phyloP scores from a whole-genome alignment of 2,888 invertebrate genomes.

The Cephus sareptanus region DNA sequence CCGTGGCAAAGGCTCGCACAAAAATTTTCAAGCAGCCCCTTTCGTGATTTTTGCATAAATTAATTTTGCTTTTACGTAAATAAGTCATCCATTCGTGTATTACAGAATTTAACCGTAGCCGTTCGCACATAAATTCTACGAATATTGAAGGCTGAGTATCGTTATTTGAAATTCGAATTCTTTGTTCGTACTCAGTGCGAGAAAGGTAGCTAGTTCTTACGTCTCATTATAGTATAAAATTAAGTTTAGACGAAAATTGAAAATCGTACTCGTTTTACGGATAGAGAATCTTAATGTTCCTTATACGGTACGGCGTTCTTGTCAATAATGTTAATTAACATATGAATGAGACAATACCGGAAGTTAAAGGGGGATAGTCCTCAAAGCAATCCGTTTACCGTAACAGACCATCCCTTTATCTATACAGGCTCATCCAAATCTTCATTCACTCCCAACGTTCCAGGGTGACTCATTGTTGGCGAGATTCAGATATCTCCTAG shows the following conservation, averaged over 20 bases:
- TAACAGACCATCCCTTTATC: neutral
- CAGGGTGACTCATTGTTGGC: neutral
- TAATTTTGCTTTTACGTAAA: neutral
- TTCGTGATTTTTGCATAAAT: neutral
- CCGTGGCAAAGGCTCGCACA: neutral
- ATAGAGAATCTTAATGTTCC: neutral
- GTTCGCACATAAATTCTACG: neutral
- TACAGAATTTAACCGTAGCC: neutral
- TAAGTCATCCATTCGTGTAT: neutral
- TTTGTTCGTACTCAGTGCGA: neutral
- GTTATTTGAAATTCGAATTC: neutral
- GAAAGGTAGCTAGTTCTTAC: neutral
- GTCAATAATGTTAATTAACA: conserved; percentile 53
- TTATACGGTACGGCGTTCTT: neutral
- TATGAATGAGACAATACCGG: conserved; percentile 40
- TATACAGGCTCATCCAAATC: neutral
- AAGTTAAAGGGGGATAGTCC: neutral
- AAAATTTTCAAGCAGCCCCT: neutral
- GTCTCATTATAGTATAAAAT: neutral
- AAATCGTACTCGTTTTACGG: too few species aligned
- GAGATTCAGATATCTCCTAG: neutral
- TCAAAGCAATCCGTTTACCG: neutral
- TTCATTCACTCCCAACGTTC: neutral
- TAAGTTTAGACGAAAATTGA: neutral
- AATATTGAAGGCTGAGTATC: neutral